A percentile compares a stretch with the other conserved stretches of the same genome.
Conservation (phyloP, 1,140 invertebrate genomes). For the Cydia splendana region DNA sequence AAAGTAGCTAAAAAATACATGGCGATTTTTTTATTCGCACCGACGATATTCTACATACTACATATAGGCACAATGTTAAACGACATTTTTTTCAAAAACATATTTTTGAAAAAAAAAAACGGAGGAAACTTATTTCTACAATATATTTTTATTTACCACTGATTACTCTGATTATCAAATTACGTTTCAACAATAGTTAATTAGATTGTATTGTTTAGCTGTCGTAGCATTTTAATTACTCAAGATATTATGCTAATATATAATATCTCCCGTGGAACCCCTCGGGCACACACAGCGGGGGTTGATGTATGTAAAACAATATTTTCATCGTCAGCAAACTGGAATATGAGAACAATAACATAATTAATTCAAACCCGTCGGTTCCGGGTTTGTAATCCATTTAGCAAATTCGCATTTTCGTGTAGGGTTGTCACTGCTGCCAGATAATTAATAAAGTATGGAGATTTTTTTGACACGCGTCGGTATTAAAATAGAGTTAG, state of each 20-base stretch:
- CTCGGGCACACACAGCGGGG: neutral
- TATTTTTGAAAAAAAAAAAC: too few species aligned
- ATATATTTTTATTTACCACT: too few species aligned
- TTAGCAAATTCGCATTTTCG: neutral
- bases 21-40: too few species aligned
- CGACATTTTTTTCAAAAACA: too few species aligned
- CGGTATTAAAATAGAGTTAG: too few species aligned
- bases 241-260: neutral
- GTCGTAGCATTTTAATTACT: neutral
- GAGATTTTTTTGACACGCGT: too few species aligned
- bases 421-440: neutral
- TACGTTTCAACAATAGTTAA: neutral
- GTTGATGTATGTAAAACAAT: slow-evolving; percentile 17
- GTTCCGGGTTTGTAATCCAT: slow-evolving; percentile 15
- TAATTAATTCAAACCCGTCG: slow-evolving; percentile 17
- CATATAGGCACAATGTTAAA: too few species aligned
- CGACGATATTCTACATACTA: too few species aligned
- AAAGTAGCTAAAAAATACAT: too few species aligned
- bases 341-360: slow-evolving; percentile 5
- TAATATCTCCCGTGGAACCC: neutral
- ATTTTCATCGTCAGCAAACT: slow-evolving; percentile 3
- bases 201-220: neutral
- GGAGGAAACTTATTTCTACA: too few species aligned
- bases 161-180: too few species aligned
- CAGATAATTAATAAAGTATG: too few species aligned